These are phyloP conservation scores for Adela reaumurella DNA, from an alignment of 2,888 invertebrate species.

Conservation along the genomic window DNA sequence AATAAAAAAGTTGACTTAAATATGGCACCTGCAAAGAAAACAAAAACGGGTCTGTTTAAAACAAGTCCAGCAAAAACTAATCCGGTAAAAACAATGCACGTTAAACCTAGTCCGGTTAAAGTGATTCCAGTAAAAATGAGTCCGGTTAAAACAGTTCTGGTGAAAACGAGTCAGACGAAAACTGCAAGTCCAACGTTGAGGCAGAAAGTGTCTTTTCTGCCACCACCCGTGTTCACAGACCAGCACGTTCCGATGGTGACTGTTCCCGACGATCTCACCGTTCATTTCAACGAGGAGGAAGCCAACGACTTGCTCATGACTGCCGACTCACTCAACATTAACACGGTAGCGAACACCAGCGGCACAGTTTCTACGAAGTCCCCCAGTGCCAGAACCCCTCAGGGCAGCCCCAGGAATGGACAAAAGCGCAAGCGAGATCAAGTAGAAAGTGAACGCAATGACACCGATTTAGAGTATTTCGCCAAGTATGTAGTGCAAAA, in stretches of 20 bases:
- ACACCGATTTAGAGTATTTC: conserved; percentile 45
- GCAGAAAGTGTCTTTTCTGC: conserved; percentile 43
- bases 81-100: too few species aligned
- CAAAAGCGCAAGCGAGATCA: conserved; percentile 28
- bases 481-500: conserved; percentile 49
- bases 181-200: conserved; percentile 22
- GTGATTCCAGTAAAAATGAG: too few species aligned
- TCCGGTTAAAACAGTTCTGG: too few species aligned
- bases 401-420: background rate
- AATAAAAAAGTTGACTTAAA: too few species aligned
- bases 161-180: too few species aligned
- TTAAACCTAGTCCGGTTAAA: too few species aligned
- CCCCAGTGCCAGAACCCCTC: background rate
- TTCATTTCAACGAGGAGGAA: conserved; percentile 47
- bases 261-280: conserved; percentile 48
- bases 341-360: background rate
- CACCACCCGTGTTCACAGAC: conserved; percentile 40
- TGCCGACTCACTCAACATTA: background rate
- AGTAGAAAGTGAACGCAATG: conserved; percentile 23
- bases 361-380: background rate
- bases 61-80: too few species aligned
- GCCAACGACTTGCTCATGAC: conserved; percentile 27
- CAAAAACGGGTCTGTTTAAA: too few species aligned
- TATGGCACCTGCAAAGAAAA: too few species aligned
- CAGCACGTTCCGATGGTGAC: conserved; percentile 49